Percentiles rank a stretch among this genome's conserved stretches.
phyloP scores from a whole-genome alignment of 1,140 invertebrate species.

The Temnothorax nylanderi region DNA sequence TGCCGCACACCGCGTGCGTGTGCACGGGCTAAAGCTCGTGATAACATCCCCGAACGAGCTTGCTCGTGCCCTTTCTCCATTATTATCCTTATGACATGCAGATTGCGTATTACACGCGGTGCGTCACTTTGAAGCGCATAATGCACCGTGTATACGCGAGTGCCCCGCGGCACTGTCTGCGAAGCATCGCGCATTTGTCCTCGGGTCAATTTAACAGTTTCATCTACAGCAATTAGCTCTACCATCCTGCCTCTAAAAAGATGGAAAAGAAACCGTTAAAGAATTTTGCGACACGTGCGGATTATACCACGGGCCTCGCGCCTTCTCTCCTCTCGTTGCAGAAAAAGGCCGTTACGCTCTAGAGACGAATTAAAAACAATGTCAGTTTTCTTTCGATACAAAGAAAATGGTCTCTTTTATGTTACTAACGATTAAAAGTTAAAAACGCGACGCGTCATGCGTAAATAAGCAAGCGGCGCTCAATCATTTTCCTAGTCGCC shows the following conservation, averaged over 20 bases:
- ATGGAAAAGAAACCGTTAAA: not conserved
- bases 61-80: slow-evolving; percentile 48
- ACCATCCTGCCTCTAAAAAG: not conserved
- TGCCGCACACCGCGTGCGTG: not conserved
- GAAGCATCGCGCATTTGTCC: not conserved
- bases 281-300: not conserved
- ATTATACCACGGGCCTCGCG: not conserved
- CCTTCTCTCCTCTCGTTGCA: not conserved
- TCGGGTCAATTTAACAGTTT: slow-evolving; percentile 26
- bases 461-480: not conserved
- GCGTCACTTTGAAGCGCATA: slow-evolving; percentile 53
- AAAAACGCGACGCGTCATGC: not conserved
- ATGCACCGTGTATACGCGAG: slow-evolving; percentile 24
- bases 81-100: slow-evolving; percentile 64
- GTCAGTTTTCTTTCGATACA: not conserved
- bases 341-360: not conserved
- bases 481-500: not conserved
- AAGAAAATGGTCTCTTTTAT: not conserved
- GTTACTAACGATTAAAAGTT: not conserved
- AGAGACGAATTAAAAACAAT: not conserved
- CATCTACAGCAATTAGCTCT: slow-evolving; percentile 11
- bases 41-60: slow-evolving; percentile 50
- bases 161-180: not conserved
- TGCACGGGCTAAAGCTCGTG: slow-evolving; percentile 27
- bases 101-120: slow-evolving; percentile 59